These are phyloP conservation scores for Tarsius wallacei DNA, from an alignment of 2,797 vertebrate genomes.

Conservation along the genomic window DNA sequence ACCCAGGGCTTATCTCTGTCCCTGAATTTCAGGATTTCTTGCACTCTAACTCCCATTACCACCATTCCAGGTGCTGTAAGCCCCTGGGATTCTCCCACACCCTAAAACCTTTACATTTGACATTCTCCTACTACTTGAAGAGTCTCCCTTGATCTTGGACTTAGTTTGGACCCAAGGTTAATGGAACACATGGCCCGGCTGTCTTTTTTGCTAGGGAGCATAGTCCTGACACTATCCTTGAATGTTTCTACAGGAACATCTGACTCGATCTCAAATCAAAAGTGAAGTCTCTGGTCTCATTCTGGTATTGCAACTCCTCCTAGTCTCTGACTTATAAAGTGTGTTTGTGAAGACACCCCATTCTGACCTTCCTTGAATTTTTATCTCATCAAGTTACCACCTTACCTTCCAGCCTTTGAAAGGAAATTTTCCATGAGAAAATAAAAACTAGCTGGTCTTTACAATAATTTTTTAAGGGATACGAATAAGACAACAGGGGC, in stretches of 20 bases:
- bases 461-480: slow-evolving; percentile 19
- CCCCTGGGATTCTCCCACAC: background rate
- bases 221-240: background rate
- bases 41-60: background rate
- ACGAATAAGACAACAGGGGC: slow-evolving; percentile 55
- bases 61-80: background rate
- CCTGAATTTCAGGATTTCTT: background rate
- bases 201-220: background rate
- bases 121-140: background rate
- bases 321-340: background rate
- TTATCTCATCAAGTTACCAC: background rate
- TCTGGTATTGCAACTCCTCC: background rate
- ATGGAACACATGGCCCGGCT: background rate
- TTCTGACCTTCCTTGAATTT: background rate
- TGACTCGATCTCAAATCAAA: background rate
- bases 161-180: background rate
- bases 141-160: background rate
- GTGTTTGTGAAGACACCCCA: background rate
- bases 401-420: background rate
- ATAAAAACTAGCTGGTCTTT: slow-evolving; percentile 48
- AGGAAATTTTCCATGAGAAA: background rate
- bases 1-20: background rate
- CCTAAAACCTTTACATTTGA: background rate
- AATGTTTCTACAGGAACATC: background rate
- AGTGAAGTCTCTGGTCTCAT: background rate